Base-by-base conservation (phyloP, 2,113 vertebrate genomes). In the Malurus alboscapulatus region DNA sequence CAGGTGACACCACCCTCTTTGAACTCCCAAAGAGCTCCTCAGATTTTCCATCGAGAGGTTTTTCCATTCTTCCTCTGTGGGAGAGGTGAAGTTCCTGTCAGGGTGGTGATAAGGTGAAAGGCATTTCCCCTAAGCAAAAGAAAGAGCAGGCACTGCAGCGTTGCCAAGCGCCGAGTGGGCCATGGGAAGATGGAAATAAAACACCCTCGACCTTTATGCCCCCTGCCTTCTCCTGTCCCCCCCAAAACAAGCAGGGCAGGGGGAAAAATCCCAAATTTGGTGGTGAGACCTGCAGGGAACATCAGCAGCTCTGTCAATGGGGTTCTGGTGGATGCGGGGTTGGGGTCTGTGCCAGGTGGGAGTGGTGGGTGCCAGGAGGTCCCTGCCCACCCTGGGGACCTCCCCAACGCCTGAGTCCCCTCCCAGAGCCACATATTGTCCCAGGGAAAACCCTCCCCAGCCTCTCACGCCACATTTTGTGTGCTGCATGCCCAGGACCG, bases 31-130 rank as follows among this genome's bases (percentile, higher is more conserved):
- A 88, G 51, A 63, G 38, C 27, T 72, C 38, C 55, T 92, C 93
- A 91, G 68, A 93, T 83, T 96, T 96, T 91, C 93, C 71, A 0
- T 14, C 0, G 0, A 83, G 89, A 89, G 59, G 42, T 96, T 96
- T 89, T 93, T 92, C 81, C 84, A 90, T 55, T 76, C 10, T 12
- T 29, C 54, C 29, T 27, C 24, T 50, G 67, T 68, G 87, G 77
- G 81, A 82, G 69, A 94, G 30, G 73, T 92, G 57, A 84, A 32
- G 47, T 42, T 50, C 57, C 8, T 83, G n/a, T 91, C 89, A 66
- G 30, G 54, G 38, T 3, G 55, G 7, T 51, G 87, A 91, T 85
- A 92, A 93, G 89, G 77, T 50, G 81, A 89, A 87, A 94, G 77
- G 19, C 51, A 36, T 93, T 91, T 92, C 83, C 79, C 78, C 58